Evolutionary conservation across 2,888 invertebrate species (phyloP).

Genomic region (Lepeophtheirus nordmannii): DNA sequence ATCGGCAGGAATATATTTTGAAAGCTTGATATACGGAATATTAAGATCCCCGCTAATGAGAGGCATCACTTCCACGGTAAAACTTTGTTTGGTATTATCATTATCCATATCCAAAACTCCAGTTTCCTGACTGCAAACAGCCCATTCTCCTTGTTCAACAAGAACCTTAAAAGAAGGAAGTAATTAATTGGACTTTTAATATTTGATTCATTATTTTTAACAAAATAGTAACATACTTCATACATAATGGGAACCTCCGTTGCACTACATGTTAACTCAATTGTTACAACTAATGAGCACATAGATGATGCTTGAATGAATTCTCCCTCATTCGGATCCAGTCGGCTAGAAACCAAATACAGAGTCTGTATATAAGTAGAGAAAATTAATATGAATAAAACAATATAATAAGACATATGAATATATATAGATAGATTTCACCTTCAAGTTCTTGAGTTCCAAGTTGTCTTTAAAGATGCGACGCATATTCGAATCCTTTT

Average conservation of each 20-base stretch:
- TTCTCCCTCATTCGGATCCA: constrained; percentile 62
- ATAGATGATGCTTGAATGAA: constrained; percentile 75
- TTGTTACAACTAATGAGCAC: constrained; percentile 40
- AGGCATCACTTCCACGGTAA: constrained; percentile 78
- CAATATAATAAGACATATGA: neutral
- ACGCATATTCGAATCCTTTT: too few species aligned
- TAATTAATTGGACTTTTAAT: too few species aligned
- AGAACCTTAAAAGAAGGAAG: constrained; percentile 38
- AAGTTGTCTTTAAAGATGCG: neutral
- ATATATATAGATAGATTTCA: neutral
- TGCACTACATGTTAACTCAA: constrained; percentile 31
- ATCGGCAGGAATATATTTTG: constrained; percentile 66
- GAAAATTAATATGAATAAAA: constrained; percentile 20
- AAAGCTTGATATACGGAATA: constrained; percentile 67
- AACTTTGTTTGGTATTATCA: constrained; percentile 41
- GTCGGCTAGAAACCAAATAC: constrained; percentile 57
- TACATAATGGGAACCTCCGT: constrained; percentile 59
- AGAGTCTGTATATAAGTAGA: constrained; percentile 45
- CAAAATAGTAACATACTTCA: constrained; percentile 41
- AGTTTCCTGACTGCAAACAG: constrained; percentile 63
- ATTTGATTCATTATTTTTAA: too few species aligned
- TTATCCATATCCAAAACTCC: constrained; percentile 14
- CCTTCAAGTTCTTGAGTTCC: neutral
- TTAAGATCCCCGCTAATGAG: constrained; percentile 77
- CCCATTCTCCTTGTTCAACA: constrained; percentile 83